phyloP scores from a whole-genome alignment of 2,113 vertebrate genomes.

The Myotis davidii region DNA sequence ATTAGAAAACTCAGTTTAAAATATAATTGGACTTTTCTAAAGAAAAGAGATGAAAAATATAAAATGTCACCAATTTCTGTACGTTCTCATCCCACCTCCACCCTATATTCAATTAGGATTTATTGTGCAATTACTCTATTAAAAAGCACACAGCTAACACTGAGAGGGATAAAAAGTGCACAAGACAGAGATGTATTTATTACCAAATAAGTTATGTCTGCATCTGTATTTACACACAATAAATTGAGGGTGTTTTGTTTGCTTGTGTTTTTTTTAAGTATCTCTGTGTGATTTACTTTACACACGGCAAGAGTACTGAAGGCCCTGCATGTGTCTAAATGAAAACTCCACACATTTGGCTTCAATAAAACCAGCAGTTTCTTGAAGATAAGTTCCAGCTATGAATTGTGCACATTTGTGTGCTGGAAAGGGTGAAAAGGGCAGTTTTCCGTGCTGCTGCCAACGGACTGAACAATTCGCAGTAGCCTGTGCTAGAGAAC shows the following conservation, averaged over 20 bases:
- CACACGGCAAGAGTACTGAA: not conserved
- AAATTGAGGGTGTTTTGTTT: not conserved
- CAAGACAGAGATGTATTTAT: not conserved
- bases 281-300: conserved; percentile 42
- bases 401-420: conserved; percentile 24
- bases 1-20: conserved; percentile 35
- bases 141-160: not conserved
- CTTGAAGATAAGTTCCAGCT: conserved; percentile 49
- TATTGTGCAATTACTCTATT: not conserved
- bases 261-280: not conserved
- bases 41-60: not conserved
- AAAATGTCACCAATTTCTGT: not conserved
- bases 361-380: conserved; percentile 58
- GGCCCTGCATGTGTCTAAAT: not conserved
- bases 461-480: conserved; percentile 28
- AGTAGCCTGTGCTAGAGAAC: conserved; percentile 20
- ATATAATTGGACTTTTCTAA: conserved; percentile 28
- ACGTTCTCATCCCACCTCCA: not conserved
- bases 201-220: not conserved
- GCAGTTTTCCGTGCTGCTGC: conserved; percentile 50
- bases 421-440: conserved; percentile 53
- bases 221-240: not conserved
- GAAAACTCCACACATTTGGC: conserved; percentile 16
- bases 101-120: not conserved
- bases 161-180: not conserved